Percentiles rank a stretch among this genome's conserved stretches.
Evolutionary conservation across 53 echinoderm and acorn worm species (phyloP).

Genomic region (Patiria pectinifera): DNA sequence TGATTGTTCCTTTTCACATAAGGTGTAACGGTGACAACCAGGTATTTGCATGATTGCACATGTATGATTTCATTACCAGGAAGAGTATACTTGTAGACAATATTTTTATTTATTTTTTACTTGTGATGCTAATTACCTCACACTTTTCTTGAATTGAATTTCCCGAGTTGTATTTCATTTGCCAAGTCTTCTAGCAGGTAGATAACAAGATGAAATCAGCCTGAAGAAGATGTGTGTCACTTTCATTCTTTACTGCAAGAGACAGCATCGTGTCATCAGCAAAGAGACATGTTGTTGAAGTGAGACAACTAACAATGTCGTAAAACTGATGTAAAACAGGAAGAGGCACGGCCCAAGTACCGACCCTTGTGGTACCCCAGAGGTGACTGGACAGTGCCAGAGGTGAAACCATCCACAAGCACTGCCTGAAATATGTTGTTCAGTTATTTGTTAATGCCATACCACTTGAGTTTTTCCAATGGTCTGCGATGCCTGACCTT

Average conservation of each 20-base stretch:
- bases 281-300: neutral
- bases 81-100: neutral
- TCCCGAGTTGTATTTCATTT: neutral
- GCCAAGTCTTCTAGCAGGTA: neutral
- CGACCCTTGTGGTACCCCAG: slow-evolving; percentile 63
- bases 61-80: neutral
- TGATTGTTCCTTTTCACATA: neutral
- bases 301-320: neutral
- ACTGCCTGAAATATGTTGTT: slow-evolving; percentile 3
- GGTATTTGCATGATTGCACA: too few relatives aligned
- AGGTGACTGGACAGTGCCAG: slow-evolving; percentile 16
- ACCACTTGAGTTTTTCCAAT: slow-evolving; percentile 14
- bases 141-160: neutral
- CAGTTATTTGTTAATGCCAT: slow-evolving; percentile 9
- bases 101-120: neutral
- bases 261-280: neutral
- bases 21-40: neutral
- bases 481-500: slow-evolving; percentile 49
- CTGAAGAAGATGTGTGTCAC: too few relatives aligned
- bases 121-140: neutral
- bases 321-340: slow-evolving; percentile 26
- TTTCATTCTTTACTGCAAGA: neutral
- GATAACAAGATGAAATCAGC: neutral
- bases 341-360: slow-evolving; percentile 53
- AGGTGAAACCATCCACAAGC: neutral